Percentiles rank a stretch among this genome's conserved stretches.
phyloP scores from a whole-genome alignment of 2,797 vertebrate genomes.

The Neopelma chrysocephalum region DNA sequence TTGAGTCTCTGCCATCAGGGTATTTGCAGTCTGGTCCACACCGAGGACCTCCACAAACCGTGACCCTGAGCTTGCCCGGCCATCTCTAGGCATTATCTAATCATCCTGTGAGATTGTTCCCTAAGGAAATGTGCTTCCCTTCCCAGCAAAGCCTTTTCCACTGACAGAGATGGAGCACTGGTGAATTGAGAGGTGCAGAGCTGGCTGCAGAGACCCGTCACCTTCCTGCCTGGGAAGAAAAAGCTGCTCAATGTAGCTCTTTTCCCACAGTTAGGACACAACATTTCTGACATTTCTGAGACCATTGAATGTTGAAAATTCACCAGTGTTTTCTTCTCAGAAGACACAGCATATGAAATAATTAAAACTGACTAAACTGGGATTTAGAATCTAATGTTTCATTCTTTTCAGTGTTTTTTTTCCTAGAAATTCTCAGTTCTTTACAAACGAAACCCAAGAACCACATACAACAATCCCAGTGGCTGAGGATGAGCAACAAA shows the following conservation, averaged over 20 bases:
- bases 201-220: background rate
- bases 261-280: background rate
- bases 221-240: background rate
- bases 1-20: background rate
- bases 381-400: background rate
- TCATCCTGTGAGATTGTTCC: background rate
- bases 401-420: rapidly evolving
- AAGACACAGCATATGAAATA: background rate
- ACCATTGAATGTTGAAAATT: background rate
- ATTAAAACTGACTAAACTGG: background rate
- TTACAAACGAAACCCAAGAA: background rate
- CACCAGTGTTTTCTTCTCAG: background rate
- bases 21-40: background rate
- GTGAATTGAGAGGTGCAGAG: background rate
- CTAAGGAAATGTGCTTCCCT: background rate
- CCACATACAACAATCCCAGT: background rate
- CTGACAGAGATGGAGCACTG: background rate
- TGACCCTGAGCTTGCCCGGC: background rate
- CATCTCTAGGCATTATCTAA: background rate
- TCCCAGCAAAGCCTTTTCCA: background rate
- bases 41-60: background rate
- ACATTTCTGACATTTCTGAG: background rate
- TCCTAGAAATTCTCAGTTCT: background rate
- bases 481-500: background rate
- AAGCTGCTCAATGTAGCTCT: background rate